Evolutionary conservation across 2,113 vertebrate genomes (phyloP).

Genomic region (Ceuthmochares aereus): DNA sequence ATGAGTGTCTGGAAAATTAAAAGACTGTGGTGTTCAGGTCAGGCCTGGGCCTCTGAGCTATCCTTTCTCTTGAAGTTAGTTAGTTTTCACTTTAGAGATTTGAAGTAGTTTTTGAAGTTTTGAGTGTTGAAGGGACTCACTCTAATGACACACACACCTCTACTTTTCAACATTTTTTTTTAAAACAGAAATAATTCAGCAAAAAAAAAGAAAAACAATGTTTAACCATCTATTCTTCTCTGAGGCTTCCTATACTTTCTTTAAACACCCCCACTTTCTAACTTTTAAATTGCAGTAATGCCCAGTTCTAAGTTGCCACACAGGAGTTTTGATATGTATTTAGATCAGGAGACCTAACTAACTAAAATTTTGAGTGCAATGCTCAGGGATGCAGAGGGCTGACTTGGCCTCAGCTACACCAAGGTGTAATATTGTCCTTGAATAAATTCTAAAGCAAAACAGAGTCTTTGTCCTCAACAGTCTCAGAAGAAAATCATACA

Average conservation of each 20-base stretch:
- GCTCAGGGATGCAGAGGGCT: not conserved
- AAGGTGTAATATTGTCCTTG: not conserved
- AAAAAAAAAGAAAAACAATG: not conserved
- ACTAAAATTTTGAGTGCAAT: not conserved
- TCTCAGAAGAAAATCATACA: not conserved
- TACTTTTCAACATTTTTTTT: not conserved
- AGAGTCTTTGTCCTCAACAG: not conserved
- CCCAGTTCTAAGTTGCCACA: not conserved
- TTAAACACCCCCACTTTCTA: not conserved
- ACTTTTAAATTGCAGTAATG: not conserved
- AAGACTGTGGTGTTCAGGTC: not conserved
- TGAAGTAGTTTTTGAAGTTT: not conserved
- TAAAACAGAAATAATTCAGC: not conserved
- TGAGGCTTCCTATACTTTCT: not conserved
- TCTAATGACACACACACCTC: not conserved
- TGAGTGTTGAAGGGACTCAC: not conserved
- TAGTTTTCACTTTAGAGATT: not conserved
- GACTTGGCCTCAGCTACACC: not conserved
- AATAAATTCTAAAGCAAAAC: not conserved
- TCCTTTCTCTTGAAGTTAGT: not conserved
- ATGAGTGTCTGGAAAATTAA: not conserved
- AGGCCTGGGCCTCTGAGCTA: not conserved
- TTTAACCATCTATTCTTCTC: not conserved
- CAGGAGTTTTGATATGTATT: not conserved
- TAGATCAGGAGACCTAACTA: not conserved